These are phyloP conservation scores for Cyclophora punctaria DNA, from an alignment of 2,888 invertebrate species.

Conservation along the genomic window DNA sequence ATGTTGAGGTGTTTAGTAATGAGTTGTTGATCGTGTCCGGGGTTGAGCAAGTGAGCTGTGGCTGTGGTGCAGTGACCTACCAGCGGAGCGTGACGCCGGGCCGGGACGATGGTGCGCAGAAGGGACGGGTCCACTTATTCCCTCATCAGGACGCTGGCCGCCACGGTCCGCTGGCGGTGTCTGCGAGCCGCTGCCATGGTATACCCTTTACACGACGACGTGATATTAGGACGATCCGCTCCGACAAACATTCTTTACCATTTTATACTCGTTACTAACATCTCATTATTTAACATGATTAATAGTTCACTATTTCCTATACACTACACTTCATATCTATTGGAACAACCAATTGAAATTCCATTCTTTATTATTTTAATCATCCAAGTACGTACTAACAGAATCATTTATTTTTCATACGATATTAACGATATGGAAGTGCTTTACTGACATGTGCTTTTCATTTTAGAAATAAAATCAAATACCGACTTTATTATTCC, in stretches of 20 bases:
- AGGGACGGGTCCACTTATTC: conserved; percentile 62
- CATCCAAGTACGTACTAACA: too few species aligned
- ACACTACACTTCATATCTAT: too few species aligned
- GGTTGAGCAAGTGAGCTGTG: conserved; percentile 36
- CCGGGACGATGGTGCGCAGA: conserved; percentile 65
- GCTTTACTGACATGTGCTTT: too few species aligned
- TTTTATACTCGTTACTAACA: background rate
- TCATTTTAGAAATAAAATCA: too few species aligned
- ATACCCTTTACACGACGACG: conserved; percentile 34
- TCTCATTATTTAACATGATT: too few species aligned
- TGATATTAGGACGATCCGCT: conserved; percentile 19
- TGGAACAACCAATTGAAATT: too few species aligned
- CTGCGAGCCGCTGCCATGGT: conserved; percentile 55
- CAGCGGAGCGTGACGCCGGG: conserved; percentile 68
- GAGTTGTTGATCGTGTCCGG: conserved; percentile 35
- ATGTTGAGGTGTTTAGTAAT: conserved; percentile 31
- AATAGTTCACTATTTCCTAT: too few species aligned
- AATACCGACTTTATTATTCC: too few species aligned
- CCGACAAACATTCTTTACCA: conserved; percentile 3
- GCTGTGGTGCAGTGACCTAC: conserved; percentile 62
- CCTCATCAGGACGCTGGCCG: conserved; percentile 63
- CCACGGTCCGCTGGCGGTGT: conserved; percentile 63
- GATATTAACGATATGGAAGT: too few species aligned
- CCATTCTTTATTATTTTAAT: too few species aligned
- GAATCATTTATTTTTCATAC: too few species aligned